Evolutionary conservation across 2,888 invertebrate species (phyloP).

Genomic region (Perizoma affinitatum): DNA sequence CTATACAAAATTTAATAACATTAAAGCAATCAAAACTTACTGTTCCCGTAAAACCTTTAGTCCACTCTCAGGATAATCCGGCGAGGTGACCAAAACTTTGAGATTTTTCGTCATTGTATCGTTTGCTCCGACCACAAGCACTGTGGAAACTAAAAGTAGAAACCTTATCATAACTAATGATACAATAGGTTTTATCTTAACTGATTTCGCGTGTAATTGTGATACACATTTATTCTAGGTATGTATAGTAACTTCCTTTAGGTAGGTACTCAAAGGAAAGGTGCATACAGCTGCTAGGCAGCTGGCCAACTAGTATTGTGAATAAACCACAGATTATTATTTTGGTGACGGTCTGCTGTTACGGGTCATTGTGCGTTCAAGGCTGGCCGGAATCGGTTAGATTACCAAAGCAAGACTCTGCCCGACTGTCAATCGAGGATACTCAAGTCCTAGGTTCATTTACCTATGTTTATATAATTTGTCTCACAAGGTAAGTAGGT

Average conservation of each 20-base stretch:
- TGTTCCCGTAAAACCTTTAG: constrained; percentile 85
- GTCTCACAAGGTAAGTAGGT: no score
- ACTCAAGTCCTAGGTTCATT: no score
- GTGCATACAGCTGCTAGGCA: no score
- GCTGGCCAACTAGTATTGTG: no score
- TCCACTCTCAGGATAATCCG: constrained; percentile 86
- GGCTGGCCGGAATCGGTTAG: constrained; percentile 5
- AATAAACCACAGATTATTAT: no score
- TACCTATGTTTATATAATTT: no score
- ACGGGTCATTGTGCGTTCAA: constrained; percentile 24
- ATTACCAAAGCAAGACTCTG: no score
- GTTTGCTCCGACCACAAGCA: constrained; percentile 45
- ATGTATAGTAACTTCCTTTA: background rate
- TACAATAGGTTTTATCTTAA: no score
- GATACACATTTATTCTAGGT: no score
- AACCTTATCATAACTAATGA: constrained; percentile 17
- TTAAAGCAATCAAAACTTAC: constrained; percentile 72
- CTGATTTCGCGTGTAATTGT: no score
- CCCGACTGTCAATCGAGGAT: constrained; percentile 4
- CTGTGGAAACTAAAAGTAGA: constrained; percentile 42
- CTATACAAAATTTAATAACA: background rate
- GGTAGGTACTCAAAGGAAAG: no score
- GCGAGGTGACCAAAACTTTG: constrained; percentile 89
- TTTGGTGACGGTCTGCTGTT: background rate
- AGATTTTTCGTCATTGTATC: constrained; percentile 69